Conservation (phyloP, 2,113 vertebrate species). For the human (Homo sapiens) region GRCh38 chr16:9813501-9814000, state of each 20-base stretch:
- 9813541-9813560: not conserved
- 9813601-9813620: not conserved
- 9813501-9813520: not conserved
- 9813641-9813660: conserved; percentile 11
- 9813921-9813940: conserved; percentile 37
- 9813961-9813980: not conserved
- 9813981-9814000: not conserved
- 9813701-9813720: not conserved
- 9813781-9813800: conserved; percentile 54
- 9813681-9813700: not conserved
- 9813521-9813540: not conserved
- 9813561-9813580: not conserved
- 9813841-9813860: conserved; percentile 39
- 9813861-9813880: conserved; percentile 13
- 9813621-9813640: not conserved
- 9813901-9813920: conserved; percentile 18
- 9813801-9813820: conserved; percentile 59
- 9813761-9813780: conserved; percentile 51
- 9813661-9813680: conserved; percentile 27
- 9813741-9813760: not conserved
- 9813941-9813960: conserved; percentile 7
- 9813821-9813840: conserved; percentile 49
- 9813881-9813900: not conserved
- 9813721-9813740: conserved; percentile 21
- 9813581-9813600: not conserved